These are phyloP conservation scores for Prionace glauca DNA, from an alignment of 2,797 vertebrate genomes.

Conservation along the genomic window DNA sequence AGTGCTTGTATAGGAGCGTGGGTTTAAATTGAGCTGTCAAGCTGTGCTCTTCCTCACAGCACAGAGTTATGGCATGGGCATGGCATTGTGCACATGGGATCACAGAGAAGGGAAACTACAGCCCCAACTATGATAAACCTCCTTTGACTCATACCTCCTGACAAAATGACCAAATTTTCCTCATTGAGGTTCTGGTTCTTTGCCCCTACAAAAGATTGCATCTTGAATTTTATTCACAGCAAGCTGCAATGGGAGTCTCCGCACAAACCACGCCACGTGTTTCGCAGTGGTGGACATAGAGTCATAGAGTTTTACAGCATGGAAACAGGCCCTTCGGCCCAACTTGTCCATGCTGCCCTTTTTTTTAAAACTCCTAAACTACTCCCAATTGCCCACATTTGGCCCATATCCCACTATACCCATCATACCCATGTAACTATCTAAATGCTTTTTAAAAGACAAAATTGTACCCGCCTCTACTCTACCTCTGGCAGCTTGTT, in stretches of 20 bases:
- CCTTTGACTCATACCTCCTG: not conserved
- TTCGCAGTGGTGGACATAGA: too few relatives aligned
- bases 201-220: not conserved
- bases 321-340: too few relatives aligned
- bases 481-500: too few relatives aligned
- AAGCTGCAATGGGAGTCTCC: not conserved
- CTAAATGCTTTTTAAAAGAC: too few relatives aligned
- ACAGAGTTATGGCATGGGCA: not conserved
- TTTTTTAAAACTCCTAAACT: too few relatives aligned
- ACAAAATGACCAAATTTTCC: not conserved
- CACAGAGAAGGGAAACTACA: not conserved
- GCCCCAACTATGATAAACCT: not conserved
- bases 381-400: too few relatives aligned
- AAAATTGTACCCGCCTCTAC: too few relatives aligned
- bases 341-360: too few relatives aligned
- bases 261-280: too few relatives aligned
- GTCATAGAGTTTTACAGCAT: too few relatives aligned
- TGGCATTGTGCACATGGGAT: not conserved
- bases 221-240: not conserved
- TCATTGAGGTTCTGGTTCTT: not conserved
- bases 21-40: not conserved
- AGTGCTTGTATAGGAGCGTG: not conserved
- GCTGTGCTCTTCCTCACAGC: not conserved
- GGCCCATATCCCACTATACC: too few relatives aligned
- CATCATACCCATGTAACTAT: too few relatives aligned